Percentiles rank a stretch among this genome's conserved stretches.
Conservation (phyloP, 2,113 vertebrate species). For the Pipra filicauda region DNA sequence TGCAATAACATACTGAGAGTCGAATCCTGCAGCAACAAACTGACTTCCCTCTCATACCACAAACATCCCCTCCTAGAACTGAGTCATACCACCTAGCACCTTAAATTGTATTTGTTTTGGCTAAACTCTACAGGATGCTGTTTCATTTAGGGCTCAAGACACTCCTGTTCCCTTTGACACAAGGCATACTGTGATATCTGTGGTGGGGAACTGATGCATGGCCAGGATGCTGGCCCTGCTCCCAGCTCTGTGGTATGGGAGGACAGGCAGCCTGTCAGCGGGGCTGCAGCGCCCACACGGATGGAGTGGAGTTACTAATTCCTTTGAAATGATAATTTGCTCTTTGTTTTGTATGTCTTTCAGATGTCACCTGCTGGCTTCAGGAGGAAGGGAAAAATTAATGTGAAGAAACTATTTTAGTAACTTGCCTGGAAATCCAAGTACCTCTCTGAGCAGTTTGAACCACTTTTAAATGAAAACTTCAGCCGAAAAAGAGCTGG, state of each 20-base stretch:
- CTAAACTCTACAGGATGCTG: neutral
- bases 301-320: neutral
- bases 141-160: neutral
- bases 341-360: constrained; percentile 16
- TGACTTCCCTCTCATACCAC: neutral
- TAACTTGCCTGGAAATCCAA: neutral
- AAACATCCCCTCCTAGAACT: neutral
- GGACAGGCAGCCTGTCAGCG: neutral
- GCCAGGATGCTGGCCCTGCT: neutral
- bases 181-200: neutral
- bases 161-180: neutral
- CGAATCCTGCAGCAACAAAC: neutral
- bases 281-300: neutral
- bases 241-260: rapidly evolving
- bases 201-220: neutral
- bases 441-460: neutral
- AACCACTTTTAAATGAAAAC: neutral
- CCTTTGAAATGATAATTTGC: neutral
- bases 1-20: neutral
- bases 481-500: neutral
- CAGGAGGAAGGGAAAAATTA: neutral
- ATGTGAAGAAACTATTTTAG: neutral
- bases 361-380: constrained; percentile 50
- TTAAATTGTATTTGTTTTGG: neutral
- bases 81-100: neutral